Evolutionary conservation across 1,140 invertebrate genomes (phyloP), one percentile per base, ranked within the genome.

Genomic region (Episyrphus balteatus): DNA sequence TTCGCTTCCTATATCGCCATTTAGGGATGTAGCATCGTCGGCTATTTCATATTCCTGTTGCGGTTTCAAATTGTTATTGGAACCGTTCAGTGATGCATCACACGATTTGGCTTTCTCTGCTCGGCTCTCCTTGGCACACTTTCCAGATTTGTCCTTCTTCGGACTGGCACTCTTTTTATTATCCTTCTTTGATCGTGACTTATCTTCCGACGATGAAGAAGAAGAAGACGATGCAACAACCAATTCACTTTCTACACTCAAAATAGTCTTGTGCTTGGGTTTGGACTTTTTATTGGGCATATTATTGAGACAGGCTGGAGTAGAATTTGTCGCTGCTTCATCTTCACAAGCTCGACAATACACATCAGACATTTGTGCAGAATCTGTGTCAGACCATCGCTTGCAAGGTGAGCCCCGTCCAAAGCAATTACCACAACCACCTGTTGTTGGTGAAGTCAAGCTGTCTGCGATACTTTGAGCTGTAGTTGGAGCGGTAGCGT

Each of bases 1-100:
- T 42, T 13, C 17, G 17, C 54, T 18, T 48, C 46, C 9, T 52
- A 45, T 11, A 10, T 58, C 63, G 31, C 63, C 69, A 50, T 74
- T 74, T 21, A 76, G 57, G 33, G 47, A 66, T 11, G 64, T 66
- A 26, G 75, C 78, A 62, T 78, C 77, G 50, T 75, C 75, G 12
- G 75, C 77, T 32, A 78, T 61, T 56, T 79, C 78, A 57, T 75
- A 78, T 52, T 74, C 74, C 51, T 61, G 48, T 15, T 37, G 36
- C 11, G 15, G 36, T 10, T 37, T n/a, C 36, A 37, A 15, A 37
- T 15, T n/a, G 15, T 15, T 37, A 37, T n/a, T 26, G 21, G 21
- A 26, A 26, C 21, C 21, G 8, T 26, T 26, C 3, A 26, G 21
- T 26, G 21, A 26, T 26, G 8, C 21, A 26, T 26, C 21, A 26